phyloP scores from a whole-genome alignment of 2,797 vertebrate genomes.

The Sciurus carolinensis region DNA sequence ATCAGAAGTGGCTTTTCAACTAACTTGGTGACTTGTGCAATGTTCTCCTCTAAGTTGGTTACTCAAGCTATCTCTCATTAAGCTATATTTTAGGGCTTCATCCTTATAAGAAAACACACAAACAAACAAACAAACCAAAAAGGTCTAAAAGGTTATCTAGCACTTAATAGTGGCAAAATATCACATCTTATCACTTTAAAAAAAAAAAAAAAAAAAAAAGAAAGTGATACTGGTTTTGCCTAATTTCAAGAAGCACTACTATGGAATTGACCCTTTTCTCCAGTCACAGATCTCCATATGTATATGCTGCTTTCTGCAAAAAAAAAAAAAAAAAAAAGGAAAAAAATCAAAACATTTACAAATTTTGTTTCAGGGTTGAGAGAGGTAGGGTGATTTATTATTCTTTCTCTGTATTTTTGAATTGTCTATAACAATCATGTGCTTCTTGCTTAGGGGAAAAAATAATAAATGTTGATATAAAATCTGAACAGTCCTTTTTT shows the following conservation, averaged over 20 bases:
- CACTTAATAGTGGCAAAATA: slow-evolving; percentile 1
- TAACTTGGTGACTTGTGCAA: neutral
- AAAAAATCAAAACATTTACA: slow-evolving; percentile 67
- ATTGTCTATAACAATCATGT: slow-evolving; percentile 38
- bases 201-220: slow-evolving; percentile 10
- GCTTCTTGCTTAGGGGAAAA: slow-evolving; percentile 5
- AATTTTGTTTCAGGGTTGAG: neutral
- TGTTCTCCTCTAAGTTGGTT: neutral
- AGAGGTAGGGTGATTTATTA: slow-evolving; percentile 44
- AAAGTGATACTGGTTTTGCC: neutral
- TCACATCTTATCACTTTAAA: neutral
- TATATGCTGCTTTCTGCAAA: slow-evolving; percentile 40
- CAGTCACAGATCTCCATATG: slow-evolving; percentile 10
- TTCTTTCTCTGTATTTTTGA: slow-evolving; percentile 52
- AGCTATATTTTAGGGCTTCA: slow-evolving; percentile 4
- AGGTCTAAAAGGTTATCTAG: neutral
- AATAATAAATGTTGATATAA: neutral
- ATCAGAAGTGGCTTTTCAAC: slow-evolving; percentile 65
- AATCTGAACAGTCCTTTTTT: neutral
- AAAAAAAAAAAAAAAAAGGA: slow-evolving; percentile 40
- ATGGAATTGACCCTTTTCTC: neutral
- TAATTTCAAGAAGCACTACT: neutral
- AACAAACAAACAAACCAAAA: neutral
- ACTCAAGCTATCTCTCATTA: neutral
- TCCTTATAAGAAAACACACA: neutral